phyloP scores from a whole-genome alignment of 2,888 invertebrate species.

The Cyclophora punctaria region DNA sequence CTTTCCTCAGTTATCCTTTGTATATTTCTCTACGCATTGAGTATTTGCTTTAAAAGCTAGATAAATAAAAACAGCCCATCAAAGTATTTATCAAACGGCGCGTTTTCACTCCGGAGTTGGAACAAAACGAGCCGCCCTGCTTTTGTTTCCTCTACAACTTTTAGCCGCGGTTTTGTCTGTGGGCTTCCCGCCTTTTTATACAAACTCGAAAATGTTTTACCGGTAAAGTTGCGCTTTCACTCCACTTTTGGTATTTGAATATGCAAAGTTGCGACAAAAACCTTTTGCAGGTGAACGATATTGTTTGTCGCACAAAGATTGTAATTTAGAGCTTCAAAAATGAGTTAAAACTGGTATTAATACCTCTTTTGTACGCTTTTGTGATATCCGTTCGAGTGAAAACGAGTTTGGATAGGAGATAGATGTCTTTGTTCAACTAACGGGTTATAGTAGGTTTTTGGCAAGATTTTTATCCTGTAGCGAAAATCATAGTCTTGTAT shows the following conservation, averaged over 20 bases:
- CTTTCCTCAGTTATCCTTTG: not conserved
- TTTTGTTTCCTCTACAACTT: conserved; percentile 36
- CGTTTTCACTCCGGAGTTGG: conserved; percentile 8
- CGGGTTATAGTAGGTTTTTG: too few relatives aligned
- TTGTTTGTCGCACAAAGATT: conserved; percentile 15
- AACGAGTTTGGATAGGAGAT: too few relatives aligned
- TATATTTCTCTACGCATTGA: not conserved
- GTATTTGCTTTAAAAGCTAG: not conserved
- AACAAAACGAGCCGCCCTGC: conserved; percentile 27
- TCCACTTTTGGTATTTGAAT: conserved; percentile 25
- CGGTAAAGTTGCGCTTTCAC: conserved; percentile 33
- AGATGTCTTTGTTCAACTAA: too few relatives aligned
- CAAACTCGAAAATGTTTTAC: conserved; percentile 36
- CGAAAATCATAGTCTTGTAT: too few relatives aligned
- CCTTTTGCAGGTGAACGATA: conserved; percentile 20
- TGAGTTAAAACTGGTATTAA: not conserved
- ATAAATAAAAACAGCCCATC: conserved; percentile 6
- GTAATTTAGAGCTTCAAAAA: conserved; percentile 10
- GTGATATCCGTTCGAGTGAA: not conserved
- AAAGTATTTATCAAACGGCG: conserved; percentile 27
- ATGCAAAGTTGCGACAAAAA: conserved; percentile 31
- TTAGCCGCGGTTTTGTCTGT: conserved; percentile 34
- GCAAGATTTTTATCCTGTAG: too few relatives aligned
- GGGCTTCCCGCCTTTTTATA: conserved; percentile 20
- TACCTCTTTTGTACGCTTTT: conserved; percentile 1